Evolutionary conservation across 2,797 vertebrate species (phyloP).

Genomic region (Tapera naevia): DNA sequence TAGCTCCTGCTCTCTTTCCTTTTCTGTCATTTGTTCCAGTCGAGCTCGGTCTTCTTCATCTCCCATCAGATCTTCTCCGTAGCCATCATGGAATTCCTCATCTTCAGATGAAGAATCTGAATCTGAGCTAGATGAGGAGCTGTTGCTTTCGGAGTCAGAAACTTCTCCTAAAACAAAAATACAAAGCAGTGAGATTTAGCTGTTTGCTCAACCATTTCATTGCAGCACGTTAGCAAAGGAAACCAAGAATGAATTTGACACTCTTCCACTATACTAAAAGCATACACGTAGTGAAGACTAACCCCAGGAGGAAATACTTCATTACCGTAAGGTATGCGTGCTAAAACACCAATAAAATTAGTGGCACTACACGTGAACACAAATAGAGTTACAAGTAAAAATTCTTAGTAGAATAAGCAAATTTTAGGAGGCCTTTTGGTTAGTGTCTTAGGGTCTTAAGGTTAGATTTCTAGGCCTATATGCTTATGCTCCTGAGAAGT

Average conservation of each 20-base stretch:
- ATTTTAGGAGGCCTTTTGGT: background rate
- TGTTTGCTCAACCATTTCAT: background rate
- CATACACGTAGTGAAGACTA: background rate
- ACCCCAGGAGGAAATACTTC: background rate
- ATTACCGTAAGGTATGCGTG: background rate
- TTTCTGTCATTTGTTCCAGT: slow-evolving; percentile 98
- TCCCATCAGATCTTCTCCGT: slow-evolving; percentile 97
- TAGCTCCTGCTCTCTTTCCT: slow-evolving; percentile 96
- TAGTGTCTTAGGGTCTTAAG: background rate
- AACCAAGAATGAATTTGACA: background rate
- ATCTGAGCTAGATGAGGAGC: slow-evolving; percentile 95
- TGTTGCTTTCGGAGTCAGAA: slow-evolving; percentile 97
- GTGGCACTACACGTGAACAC: background rate
- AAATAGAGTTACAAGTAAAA: background rate
- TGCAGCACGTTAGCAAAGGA: background rate
- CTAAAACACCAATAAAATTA: background rate
- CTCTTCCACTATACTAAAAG: background rate
- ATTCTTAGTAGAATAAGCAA: background rate
- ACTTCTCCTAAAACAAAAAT: slow-evolving; percentile 87
- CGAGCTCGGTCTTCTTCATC: slow-evolving; percentile 96
- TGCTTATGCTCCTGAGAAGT: background rate
- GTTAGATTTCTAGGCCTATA: background rate
- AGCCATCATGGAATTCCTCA: slow-evolving; percentile 95
- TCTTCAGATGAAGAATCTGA: slow-evolving; percentile 96
- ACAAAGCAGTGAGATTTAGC: background rate